These are phyloP conservation scores for Solenodon paradoxus DNA, from an alignment of 2,113 vertebrate genomes.

Conservation along the genomic window DNA sequence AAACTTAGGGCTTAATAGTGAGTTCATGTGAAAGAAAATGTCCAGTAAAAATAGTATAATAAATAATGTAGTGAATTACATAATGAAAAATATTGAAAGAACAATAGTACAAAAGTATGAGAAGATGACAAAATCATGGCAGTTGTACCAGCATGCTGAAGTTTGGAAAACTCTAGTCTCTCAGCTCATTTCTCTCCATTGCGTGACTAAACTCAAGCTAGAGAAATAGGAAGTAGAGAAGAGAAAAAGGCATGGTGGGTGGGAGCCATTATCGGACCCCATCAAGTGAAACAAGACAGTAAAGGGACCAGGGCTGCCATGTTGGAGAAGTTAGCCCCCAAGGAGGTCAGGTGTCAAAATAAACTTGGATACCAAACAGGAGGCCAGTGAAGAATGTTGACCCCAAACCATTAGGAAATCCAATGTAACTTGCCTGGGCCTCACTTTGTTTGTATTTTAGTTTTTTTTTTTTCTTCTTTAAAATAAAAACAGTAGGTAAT, in stretches of 20 bases:
- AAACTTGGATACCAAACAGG: not conserved
- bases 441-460: too few relatives aligned
- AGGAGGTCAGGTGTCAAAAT: not conserved
- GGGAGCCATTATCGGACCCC: not conserved
- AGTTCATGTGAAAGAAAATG: constrained; percentile 24
- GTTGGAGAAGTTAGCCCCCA: not conserved
- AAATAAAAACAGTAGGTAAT: constrained; percentile 29
- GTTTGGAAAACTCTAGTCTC: not conserved
- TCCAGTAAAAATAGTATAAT: not conserved
- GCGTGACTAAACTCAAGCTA: not conserved
- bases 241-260: not conserved
- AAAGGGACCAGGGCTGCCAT: not conserved
- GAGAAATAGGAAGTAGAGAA: not conserved
- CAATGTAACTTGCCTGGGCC: not conserved
- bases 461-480: constrained; percentile 34
- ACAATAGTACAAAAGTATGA: not conserved
- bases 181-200: not conserved
- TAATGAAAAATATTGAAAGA: constrained; percentile 36
- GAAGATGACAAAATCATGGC: not conserved
- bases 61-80: not conserved
- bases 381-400: not conserved
- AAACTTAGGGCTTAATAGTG: not conserved
- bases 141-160: not conserved
- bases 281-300: not conserved
- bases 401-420: not conserved